Evolutionary conservation across 2,797 vertebrate genomes (phyloP).

Genomic region (Paratrypauchen microcephalus): DNA sequence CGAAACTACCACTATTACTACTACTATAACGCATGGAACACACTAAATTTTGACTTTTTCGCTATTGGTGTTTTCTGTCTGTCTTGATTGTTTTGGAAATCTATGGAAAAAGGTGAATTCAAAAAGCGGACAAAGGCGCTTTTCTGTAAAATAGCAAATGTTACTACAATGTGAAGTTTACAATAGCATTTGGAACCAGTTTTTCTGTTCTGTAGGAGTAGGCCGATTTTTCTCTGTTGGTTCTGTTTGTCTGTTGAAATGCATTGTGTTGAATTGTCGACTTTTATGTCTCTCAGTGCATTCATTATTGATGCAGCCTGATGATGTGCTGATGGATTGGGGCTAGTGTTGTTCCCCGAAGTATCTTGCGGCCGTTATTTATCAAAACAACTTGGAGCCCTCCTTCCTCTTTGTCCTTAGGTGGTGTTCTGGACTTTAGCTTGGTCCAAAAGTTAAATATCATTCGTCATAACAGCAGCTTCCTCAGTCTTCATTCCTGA

Average conservation of each 20-base stretch:
- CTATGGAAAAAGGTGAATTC: slow-evolving; percentile 45
- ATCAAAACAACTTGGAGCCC: slow-evolving; percentile 50
- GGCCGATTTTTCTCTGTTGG: slow-evolving; percentile 15
- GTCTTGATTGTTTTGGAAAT: slow-evolving; percentile 39
- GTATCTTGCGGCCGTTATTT: slow-evolving; percentile 45
- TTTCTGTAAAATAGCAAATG: slow-evolving; percentile 15
- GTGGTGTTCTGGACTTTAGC: slow-evolving; percentile 14
- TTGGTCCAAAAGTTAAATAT: slow-evolving; percentile 36
- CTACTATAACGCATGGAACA: slow-evolving; percentile 1
- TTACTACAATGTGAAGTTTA: too few relatives aligned
- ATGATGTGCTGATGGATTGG: slow-evolving; percentile 54
- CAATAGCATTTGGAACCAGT: neutral
- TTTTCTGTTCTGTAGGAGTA: slow-evolving; percentile 25
- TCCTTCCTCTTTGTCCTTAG: slow-evolving; percentile 21
- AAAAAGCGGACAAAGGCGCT: slow-evolving; percentile 11
- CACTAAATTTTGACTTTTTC: slow-evolving; percentile 14
- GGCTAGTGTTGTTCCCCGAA: slow-evolving; percentile 32
- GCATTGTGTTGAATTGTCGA: slow-evolving; percentile 31
- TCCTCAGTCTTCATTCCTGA: slow-evolving; percentile 21
- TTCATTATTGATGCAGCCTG: slow-evolving; percentile 58
- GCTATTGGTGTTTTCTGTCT: slow-evolving; percentile 20
- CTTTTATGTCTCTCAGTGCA: slow-evolving; percentile 32
- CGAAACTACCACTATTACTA: too few relatives aligned
- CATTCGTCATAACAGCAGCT: slow-evolving; percentile 43
- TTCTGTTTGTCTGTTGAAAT: slow-evolving; percentile 38